Evolutionary conservation across 2,888 invertebrate species (phyloP), one percentile per base, ranked within the genome.

Genomic region (Tenthredo mesomela): DNA sequence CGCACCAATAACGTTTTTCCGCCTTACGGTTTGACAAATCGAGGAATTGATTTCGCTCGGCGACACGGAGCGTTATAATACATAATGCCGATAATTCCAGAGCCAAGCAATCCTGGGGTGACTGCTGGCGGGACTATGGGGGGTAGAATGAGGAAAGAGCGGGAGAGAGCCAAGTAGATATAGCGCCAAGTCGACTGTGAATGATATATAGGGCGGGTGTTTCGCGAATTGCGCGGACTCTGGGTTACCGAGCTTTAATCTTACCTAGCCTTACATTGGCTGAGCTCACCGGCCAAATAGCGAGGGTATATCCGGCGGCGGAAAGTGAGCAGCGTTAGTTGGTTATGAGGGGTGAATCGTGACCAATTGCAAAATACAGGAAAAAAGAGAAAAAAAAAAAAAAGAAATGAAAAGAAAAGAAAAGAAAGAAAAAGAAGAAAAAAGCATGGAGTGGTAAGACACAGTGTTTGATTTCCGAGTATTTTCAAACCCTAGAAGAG

Each of bases 1-100:
- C 47, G 80, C 71, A 58, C 80, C 82, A 85, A 85, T 82, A 82
- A 82, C 84, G 82, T 85, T 85, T 82, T 85, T 85, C 78, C 84
- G 82, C 78, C 70, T 67, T 80, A 82, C 84, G 82, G 37, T 71
- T 70, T 70, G 84, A 85, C 82, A 85, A 82, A 85, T 80, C 84
- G 80, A 82, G 80, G 80, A 85, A 85, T 82, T 85, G 82, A 82
- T 85, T 85, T 54, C 37, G 58, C 67, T 15, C 40, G 70, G 71
- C 67, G 82, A 82, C 67, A 70, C 47, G 67, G 82, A 58, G 47
- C 82, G 82, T 82, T 58, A 80, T 80, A 82, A 65, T 47, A 82
- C 82, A 70, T 70, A 70, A 65, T 70, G 47, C 82, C 67, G 67
- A 70, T 82, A 82, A 82, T 82, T 82, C 82, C 70, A 18, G 82